Evolutionary conservation across 2,888 invertebrate genomes (phyloP), one percentile per base, ranked within the genome.

Genomic region (Yponomeuta malinellus): DNA sequence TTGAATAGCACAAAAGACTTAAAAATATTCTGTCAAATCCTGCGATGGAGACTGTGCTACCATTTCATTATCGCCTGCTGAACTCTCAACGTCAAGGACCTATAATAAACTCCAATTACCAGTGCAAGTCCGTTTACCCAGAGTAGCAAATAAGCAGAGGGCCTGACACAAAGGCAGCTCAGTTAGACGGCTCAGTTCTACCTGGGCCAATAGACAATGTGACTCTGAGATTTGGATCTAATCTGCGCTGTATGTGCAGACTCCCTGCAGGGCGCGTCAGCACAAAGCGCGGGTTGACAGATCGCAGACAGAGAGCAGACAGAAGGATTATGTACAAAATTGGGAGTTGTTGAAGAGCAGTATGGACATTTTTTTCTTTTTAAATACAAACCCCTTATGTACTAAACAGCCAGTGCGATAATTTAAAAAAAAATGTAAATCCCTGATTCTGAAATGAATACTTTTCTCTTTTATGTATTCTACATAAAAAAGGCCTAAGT

Each of bases 221-320:
- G 81, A 81, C 83, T 82, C 83, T 82, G 80, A 86, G 89, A 90
- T 91, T 87, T 85, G 78, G 84, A 91, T 91, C 89, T 91, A 88
- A 90, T 90, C 91, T 89, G 80, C 83, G 83, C 83, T 85, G 89
- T 87, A 90, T 90, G 89, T 85, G 83, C 74, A 76, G 84, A 78
- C 83, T 78, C 85, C 91, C 89, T 81, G 91, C 74, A 90, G 78
- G 83, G 81, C 88, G 88, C 85, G 82, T 81, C 85, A 78, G 83
- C 86, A 90, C 91, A 91, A 92, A 92, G 89, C 88, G 89, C 87
- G 90, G 90, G 91, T 91, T 92, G 91, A 92, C 91, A 92, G 90
- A 87, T 89, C 70, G 31, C 43, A 29, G 65, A 43, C 70, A 59
- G 52, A 59, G 52, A 59, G 31, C n/a, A 33, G 31, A 43, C 15